Base-by-base conservation (phyloP, 2,797 vertebrate species). In the Tauraco hartlaubi region DNA sequence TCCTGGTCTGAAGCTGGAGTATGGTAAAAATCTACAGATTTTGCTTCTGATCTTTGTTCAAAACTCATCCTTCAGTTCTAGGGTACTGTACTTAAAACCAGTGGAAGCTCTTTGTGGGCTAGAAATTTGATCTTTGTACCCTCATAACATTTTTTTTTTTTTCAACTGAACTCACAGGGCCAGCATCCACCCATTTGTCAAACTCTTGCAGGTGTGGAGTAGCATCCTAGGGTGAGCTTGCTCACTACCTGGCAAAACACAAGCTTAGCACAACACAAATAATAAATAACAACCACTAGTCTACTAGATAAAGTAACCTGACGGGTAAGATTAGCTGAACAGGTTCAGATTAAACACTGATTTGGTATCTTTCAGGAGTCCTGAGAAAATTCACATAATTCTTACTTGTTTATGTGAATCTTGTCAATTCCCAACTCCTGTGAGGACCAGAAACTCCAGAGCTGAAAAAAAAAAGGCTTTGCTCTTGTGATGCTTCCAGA, bases 401-500 rank as follows among this genome's bases (percentile, higher is more conserved):
- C 7, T 76, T 85, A 41, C 44, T 46, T 71, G 20, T 90, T 94
- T 91, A 62, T 64, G n/a, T 52, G 80, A 88, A 41, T 64, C 43
- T 79, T 76, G 63, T 79, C 77, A 75, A 58, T 95, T 90, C 49
- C 28, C 81, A 68, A 9, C 46, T 63, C n/a, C 46, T 73, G 31
- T 80, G 49, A 93, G 79, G 46, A 95, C 18, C 72, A 95, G 81
- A 93, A 96, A 58, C 59, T 81, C 33, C 71, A 84, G 58, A 78
- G 59, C 33, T 67, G 61, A 39, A 92, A 85, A 91, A 59, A 77
- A 81, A 78, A 59, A 35, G 19, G 23, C 54, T 78, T 66, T 58
- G 59, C 56, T 96, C 83, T 96, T 90, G 77, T 85, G 85, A 95
- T 79, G 80, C n/a, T 95, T 96, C 85, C 93, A 95, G 87, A 77